Conservation (phyloP, 92 coral and sea anemone genomes). For the Diadumene lineata region DNA sequence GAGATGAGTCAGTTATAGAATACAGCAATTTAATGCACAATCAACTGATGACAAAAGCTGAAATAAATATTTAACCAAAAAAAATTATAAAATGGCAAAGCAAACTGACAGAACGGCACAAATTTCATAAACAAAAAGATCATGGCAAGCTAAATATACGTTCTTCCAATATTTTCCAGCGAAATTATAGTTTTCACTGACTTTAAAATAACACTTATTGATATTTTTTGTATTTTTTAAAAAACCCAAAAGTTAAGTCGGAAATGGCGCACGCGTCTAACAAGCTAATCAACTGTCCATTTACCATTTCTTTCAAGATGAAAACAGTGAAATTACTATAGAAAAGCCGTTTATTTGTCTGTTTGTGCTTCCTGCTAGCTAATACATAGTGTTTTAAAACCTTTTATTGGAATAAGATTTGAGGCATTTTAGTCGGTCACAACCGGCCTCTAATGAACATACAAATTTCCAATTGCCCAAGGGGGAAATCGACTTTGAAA, state of each 20-base stretch:
- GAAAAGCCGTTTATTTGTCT: background rate
- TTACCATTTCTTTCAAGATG: background rate
- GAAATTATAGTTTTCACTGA: background rate
- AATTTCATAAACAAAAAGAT: too few relatives aligned
- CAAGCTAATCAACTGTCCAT: background rate
- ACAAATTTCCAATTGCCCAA: background rate
- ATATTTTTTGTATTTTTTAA: too few relatives aligned
- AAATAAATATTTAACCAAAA: too few relatives aligned
- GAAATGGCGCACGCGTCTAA: background rate
- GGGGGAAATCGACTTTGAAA: background rate
- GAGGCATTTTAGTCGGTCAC: background rate
- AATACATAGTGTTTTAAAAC: conserved; percentile 2
- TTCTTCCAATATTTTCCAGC: too few relatives aligned
- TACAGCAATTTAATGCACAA: too few relatives aligned
- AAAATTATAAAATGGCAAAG: too few relatives aligned
- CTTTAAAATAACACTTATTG: background rate
- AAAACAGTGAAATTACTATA: background rate
- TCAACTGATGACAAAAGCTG: too few relatives aligned
- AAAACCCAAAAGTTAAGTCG: too few relatives aligned
- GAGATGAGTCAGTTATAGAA: too few relatives aligned
- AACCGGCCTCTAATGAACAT: conserved; percentile 12
- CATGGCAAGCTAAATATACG: too few relatives aligned
- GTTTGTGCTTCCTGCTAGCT: conserved; percentile 1
- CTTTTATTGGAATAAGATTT: background rate
- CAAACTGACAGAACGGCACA: too few relatives aligned